These are phyloP conservation scores for Bradynema listronoti DNA, from an alignment of 1,140 invertebrate species.

Conservation along the genomic window DNA sequence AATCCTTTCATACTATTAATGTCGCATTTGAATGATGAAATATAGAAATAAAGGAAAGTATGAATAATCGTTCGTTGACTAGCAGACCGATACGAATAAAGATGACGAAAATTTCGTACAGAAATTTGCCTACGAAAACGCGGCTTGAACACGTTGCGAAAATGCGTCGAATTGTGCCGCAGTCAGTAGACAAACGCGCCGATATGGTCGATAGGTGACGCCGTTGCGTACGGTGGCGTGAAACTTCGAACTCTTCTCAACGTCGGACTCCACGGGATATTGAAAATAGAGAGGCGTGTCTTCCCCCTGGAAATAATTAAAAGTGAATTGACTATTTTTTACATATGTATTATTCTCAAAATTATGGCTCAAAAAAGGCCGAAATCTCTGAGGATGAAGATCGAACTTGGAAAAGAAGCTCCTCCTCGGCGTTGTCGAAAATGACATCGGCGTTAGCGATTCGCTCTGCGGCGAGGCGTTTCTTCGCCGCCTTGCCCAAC, in stretches of 20 bases:
- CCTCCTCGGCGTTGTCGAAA: constrained; percentile 38
- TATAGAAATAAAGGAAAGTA: too few relatives aligned
- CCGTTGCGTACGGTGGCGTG: constrained; percentile 25
- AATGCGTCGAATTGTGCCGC: not conserved
- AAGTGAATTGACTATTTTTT: constrained; percentile 1
- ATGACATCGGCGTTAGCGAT: constrained; percentile 26
- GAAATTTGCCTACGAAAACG: too few relatives aligned
- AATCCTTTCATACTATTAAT: too few relatives aligned
- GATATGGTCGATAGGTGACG: constrained; percentile 13
- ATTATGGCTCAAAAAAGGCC: not conserved
- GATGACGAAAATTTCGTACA: too few relatives aligned
- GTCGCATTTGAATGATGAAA: too few relatives aligned
- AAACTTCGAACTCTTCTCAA: constrained; percentile 40
- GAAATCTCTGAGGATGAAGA: not conserved
- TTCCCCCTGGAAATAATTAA: constrained; percentile 1
- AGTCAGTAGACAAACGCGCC: constrained; percentile 2
- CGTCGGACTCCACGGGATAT: constrained; percentile 40
- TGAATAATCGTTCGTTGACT: too few relatives aligned
- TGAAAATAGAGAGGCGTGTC: constrained; percentile 26
- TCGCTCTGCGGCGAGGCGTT: constrained; percentile 9
- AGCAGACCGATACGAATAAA: too few relatives aligned
- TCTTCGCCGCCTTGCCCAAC: constrained; percentile 41
- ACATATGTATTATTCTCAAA: not conserved
- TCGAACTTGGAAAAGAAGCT: constrained; percentile 34
- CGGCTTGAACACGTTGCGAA: constrained; percentile 9